phyloP scores from a whole-genome alignment of 2,113 vertebrate species.

The Sclerurus mexicanus region DNA sequence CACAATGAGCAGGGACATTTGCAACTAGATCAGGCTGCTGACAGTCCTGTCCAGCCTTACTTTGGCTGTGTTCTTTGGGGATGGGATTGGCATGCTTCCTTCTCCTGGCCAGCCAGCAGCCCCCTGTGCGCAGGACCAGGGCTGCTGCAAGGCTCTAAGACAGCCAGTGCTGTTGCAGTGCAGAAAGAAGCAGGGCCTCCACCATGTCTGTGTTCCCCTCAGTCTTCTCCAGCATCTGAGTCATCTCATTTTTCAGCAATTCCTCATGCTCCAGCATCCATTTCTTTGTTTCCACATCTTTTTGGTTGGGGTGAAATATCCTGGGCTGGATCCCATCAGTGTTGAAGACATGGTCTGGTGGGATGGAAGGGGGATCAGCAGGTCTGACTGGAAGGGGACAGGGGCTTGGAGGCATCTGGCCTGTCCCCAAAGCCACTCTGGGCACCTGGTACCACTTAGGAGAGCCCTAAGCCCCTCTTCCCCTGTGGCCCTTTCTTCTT shows the following conservation, averaged over 20 bases:
- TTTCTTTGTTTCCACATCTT: not conserved
- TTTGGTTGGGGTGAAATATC: not conserved
- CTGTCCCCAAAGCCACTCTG: not conserved
- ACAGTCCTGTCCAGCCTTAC: not conserved
- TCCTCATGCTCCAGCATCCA: rapidly evolving
- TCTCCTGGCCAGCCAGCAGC: not conserved
- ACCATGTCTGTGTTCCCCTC: not conserved
- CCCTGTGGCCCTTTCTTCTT: no score
- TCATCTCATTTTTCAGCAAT: not conserved
- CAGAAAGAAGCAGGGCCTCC: not conserved
- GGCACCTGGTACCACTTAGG: not conserved
- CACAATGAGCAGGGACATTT: not conserved
- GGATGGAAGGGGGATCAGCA: not conserved
- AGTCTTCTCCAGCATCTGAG: not conserved
- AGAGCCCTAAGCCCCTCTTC: not conserved
- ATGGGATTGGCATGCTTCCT: not conserved
- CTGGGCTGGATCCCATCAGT: no score
- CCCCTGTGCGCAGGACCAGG: rapidly evolving
- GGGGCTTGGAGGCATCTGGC: not conserved
- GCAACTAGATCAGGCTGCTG: not conserved
- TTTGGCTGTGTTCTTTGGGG: not conserved
- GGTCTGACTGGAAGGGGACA: not conserved
- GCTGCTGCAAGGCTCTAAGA: not conserved
- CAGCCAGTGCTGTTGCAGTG: not conserved
- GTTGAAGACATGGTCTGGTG: not conserved